Evolutionary conservation across 2,888 invertebrate species (phyloP).

Genomic region (Onthophagus sagittarius): DNA sequence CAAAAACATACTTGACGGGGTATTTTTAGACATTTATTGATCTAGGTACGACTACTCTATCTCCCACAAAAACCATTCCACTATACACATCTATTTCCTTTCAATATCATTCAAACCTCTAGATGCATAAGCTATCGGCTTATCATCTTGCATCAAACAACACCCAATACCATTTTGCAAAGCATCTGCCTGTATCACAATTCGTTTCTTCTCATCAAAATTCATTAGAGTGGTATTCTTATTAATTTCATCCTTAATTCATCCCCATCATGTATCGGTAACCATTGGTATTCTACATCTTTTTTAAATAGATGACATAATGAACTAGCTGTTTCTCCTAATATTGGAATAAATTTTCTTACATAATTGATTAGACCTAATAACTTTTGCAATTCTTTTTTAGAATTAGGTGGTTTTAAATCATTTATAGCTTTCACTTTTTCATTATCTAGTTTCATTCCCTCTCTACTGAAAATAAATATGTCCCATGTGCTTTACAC

Average conservation of each 20-base stretch:
- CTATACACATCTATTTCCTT: too few relatives aligned
- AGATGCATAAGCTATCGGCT: constrained; percentile 22
- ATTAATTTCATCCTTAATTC: constrained; percentile 8
- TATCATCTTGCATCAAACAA: constrained; percentile 29
- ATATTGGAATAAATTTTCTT: constrained; percentile 27
- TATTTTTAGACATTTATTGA: too few relatives aligned
- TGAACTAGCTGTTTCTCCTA: background rate
- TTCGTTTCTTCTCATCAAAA: constrained; percentile 16
- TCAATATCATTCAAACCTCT: background rate
- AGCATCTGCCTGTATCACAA: constrained; percentile 31
- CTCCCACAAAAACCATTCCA: too few relatives aligned
- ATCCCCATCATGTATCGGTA: background rate
- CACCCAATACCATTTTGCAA: constrained; percentile 31
- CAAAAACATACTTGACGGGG: too few relatives aligned
- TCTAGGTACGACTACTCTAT: too few relatives aligned
- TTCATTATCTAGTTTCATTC: constrained; percentile 22
- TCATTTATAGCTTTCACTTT: constrained; percentile 26
- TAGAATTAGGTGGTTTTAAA: constrained; percentile 27
- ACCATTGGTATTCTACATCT: constrained; percentile 7
- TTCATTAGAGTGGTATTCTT: background rate
- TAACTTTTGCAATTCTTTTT: constrained; percentile 29
- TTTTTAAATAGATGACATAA: constrained; percentile 12
- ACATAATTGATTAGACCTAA: constrained; percentile 32
- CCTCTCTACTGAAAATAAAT: constrained; percentile 21
- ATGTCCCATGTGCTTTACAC: constrained; percentile 26